Evolutionary conservation across 2,113 vertebrate species (phyloP).

Genomic region (Etia nguti): DNA sequence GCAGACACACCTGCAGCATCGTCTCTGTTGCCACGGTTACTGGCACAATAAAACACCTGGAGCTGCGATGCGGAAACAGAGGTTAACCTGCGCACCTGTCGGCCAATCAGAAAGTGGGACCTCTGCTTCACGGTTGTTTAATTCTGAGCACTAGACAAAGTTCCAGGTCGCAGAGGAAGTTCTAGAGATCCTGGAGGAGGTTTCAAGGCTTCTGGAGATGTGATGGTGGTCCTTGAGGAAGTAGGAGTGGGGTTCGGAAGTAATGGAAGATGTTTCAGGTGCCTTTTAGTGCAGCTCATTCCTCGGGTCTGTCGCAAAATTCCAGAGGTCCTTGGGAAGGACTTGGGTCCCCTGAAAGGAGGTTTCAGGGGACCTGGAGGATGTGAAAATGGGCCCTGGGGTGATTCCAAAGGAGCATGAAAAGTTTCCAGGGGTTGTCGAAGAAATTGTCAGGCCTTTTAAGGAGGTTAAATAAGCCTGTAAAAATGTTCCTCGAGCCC

Average conservation of each 20-base stretch:
- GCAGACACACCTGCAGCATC: constrained; percentile 21
- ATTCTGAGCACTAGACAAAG: neutral
- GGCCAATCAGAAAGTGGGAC: neutral
- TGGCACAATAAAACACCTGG: neutral
- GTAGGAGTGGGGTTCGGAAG: neutral
- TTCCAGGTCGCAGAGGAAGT: neutral
- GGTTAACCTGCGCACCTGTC: neutral
- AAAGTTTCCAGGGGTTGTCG: neutral
- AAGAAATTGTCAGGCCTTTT: neutral
- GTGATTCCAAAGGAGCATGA: neutral
- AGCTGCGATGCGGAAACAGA: neutral
- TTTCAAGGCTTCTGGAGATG: neutral
- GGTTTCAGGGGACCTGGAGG: neutral
- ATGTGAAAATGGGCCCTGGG: neutral
- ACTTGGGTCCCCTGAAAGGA: neutral
- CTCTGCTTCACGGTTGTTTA: neutral
- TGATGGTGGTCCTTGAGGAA: neutral
- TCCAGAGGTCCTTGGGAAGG: neutral
- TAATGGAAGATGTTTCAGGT: neutral
- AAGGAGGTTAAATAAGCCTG: neutral
- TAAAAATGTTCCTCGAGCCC: neutral
- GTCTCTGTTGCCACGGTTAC: constrained; percentile 14
- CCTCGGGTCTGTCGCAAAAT: neutral
- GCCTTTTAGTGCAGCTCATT: neutral
- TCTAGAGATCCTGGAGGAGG: neutral